Evolutionary conservation across 2,113 vertebrate species (phyloP).

Genomic region (Equus quagga): DNA sequence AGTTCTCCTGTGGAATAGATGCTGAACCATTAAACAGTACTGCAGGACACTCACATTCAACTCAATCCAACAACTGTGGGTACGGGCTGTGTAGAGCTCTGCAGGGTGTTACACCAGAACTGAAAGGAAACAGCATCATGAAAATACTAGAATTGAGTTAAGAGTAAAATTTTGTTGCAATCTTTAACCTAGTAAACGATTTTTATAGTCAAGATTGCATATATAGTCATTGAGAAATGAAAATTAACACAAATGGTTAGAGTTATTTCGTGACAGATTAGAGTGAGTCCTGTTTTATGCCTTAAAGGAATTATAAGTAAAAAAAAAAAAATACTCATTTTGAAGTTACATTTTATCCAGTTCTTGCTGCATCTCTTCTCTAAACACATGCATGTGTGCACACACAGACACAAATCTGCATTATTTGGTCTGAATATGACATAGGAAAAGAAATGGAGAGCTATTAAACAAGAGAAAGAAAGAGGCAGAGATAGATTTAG

Average conservation of each 20-base stretch:
- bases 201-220: background rate
- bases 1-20: background rate
- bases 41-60: background rate
- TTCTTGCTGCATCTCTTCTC: background rate
- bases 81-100: background rate
- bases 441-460: background rate
- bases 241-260: background rate
- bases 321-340: background rate
- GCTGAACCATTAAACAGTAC: background rate
- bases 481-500: background rate
- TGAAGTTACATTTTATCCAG: background rate
- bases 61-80: no score
- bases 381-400: background rate
- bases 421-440: conserved; percentile 34
- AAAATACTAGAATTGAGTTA: background rate
- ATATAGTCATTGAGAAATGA: background rate
- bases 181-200: background rate
- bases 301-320: background rate
- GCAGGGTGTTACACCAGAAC: background rate
- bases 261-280: conserved; percentile 12
- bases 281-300: background rate
- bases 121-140: background rate
- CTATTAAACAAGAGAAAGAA: background rate
- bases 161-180: background rate
- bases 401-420: background rate